Conservation (phyloP, 1,140 invertebrate genomes). For the Anastrepha ludens region DNA sequence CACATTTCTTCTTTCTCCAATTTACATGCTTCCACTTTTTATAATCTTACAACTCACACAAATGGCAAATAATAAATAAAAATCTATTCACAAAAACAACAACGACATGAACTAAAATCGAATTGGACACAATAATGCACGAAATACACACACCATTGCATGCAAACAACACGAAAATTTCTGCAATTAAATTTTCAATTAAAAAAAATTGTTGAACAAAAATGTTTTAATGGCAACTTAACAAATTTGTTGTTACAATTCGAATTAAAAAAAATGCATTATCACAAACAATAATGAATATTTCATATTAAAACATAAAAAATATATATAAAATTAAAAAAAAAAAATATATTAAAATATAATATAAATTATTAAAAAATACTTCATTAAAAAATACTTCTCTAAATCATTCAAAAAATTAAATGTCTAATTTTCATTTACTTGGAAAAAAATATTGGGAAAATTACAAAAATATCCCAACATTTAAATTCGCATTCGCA, state of each 20-base stretch:
- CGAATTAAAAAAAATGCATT: neutral
- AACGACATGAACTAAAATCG: neutral
- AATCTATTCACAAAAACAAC: constrained; percentile 16
- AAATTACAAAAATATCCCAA: no score
- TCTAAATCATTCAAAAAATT: no score
- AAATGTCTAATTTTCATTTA: no score
- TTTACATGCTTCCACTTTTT: constrained; percentile 68
- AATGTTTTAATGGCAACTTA: neutral
- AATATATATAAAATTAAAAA: neutral
- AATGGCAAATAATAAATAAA: neutral
- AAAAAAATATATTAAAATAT: neutral
- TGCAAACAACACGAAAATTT: neutral
- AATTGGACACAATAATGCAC: neutral
- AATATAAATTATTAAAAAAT: neutral
- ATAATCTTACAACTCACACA: neutral
- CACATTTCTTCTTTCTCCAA: constrained; percentile 58
- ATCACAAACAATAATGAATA: neutral
- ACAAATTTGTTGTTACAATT: no score
- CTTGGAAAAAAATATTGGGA: no score
- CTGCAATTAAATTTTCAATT: neutral
- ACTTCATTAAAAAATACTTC: no score
- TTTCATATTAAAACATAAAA: neutral
- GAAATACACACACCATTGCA: constrained; percentile 30
- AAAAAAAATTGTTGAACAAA: constrained; percentile 41
- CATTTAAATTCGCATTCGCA: no score